phyloP scores from a whole-genome alignment of 2,113 vertebrate genomes.

The Macrotus californicus region DNA sequence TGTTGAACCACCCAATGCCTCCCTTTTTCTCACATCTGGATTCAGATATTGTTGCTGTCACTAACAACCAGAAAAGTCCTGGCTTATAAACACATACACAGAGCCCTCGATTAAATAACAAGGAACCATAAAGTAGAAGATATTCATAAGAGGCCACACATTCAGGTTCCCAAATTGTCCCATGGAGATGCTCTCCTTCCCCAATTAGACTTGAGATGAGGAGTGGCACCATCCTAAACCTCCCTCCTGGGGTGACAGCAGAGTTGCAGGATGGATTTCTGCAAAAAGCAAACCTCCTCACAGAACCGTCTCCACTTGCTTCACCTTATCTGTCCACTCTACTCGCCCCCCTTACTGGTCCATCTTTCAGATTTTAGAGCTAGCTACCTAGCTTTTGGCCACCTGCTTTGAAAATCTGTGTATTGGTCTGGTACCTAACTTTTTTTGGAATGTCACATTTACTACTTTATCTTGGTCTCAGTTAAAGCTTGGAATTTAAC shows the following conservation, averaged over 20 bases:
- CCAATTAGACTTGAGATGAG: not conserved
- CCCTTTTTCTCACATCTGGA: not conserved
- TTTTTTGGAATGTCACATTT: not conserved
- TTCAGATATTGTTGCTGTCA: not conserved
- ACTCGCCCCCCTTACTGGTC: too few relatives aligned
- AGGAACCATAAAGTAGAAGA: not conserved
- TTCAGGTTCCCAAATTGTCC: not conserved
- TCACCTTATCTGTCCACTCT: not conserved
- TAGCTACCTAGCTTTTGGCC: not conserved
- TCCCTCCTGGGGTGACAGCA: not conserved
- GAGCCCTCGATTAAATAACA: not conserved
- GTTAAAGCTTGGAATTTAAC: not conserved
- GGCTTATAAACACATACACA: not conserved
- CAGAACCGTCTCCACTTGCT: not conserved
- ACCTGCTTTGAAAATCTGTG: not conserved
- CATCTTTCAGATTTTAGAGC: not conserved
- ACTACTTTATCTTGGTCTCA: not conserved
- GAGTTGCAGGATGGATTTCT: not conserved
- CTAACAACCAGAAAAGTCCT: not conserved
- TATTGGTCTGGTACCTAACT: not conserved
- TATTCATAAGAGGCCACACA: not conserved
- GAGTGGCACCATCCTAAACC: not conserved
- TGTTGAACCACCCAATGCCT: not conserved
- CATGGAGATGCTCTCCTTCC: not conserved
- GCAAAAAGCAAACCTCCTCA: not conserved